A percentile compares a stretch with the other conserved stretches of the same genome.
phyloP scores from a whole-genome alignment of 2,888 invertebrate genomes.

The Calephelis perditalis region DNA sequence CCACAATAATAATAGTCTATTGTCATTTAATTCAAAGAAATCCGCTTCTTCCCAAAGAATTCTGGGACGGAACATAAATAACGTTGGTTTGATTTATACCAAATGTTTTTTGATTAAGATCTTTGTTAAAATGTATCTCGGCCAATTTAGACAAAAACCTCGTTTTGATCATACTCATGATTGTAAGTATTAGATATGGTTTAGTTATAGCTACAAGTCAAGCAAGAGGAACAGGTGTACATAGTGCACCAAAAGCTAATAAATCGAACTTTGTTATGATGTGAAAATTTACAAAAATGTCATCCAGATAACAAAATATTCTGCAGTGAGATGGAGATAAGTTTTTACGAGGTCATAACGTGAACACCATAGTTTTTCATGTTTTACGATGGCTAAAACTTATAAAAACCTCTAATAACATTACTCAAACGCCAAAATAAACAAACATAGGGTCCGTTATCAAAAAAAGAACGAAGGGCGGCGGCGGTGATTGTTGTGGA shows the following conservation, averaged over 20 bases:
- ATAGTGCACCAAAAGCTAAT: background rate
- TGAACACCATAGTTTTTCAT: slow-evolving; percentile 5
- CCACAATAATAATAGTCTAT: background rate
- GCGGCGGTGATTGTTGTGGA: slow-evolving; percentile 26
- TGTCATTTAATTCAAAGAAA: background rate
- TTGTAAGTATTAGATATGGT: too few species aligned
- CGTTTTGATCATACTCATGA: too few species aligned
- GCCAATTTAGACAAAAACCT: slow-evolving; percentile 1
- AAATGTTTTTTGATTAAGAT: slow-evolving; percentile 4
- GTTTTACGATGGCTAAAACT: background rate
- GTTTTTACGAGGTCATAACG: slow-evolving; percentile 10
- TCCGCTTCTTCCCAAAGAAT: slow-evolving; percentile 4
- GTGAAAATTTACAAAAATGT: slow-evolving; percentile 10
- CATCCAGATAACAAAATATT: slow-evolving; percentile 4
- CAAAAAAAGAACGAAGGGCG: slow-evolving; percentile 46
- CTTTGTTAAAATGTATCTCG: slow-evolving; percentile 7
- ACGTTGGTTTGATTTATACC: slow-evolving; percentile 8
- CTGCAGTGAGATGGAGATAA: slow-evolving; percentile 9
- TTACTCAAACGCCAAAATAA: slow-evolving; percentile 57
- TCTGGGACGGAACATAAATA: background rate
- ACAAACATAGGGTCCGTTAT: slow-evolving; percentile 67
- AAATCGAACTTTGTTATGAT: slow-evolving; percentile 5
- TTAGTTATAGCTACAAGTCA: too few species aligned
- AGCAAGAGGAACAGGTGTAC: background rate
- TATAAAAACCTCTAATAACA: slow-evolving; percentile 51